Evolutionary conservation across 2,888 invertebrate genomes (phyloP).

Genomic region (Hirtodrosophila alboralis): DNA sequence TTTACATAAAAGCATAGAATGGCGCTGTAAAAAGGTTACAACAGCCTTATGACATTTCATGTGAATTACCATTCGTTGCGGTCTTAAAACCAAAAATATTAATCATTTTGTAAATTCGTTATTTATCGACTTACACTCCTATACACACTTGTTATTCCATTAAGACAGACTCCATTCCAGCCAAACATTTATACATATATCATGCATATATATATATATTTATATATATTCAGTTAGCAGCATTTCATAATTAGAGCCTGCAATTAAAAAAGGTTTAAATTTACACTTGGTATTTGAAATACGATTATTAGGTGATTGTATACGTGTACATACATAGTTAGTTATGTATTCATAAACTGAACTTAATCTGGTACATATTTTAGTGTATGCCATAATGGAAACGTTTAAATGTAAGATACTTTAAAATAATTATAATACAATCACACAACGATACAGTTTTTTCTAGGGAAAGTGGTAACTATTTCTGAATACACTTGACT

Average conservation of each 20-base stretch:
- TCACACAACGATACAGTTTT: too few relatives aligned
- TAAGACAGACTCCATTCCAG: constrained; percentile 61
- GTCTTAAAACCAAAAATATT: constrained; percentile 41
- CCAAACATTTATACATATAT: constrained; percentile 26
- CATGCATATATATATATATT: neutral
- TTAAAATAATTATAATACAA: constrained; percentile 12
- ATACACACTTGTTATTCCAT: constrained; percentile 46
- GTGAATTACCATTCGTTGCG: constrained; percentile 10
- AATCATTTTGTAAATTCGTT: constrained; percentile 36
- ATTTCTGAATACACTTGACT: too few relatives aligned
- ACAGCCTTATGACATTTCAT: constrained; percentile 54
- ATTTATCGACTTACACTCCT: constrained; percentile 16
- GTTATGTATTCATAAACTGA: constrained; percentile 8
- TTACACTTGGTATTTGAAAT: constrained; percentile 27
- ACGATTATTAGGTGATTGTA: constrained; percentile 38
- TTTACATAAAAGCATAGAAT: constrained; percentile 53
- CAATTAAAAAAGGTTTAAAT: constrained; percentile 9
- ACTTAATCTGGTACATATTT: constrained; percentile 1
- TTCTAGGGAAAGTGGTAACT: too few relatives aligned
- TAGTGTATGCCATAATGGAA: constrained; percentile 8
- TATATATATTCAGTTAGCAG: constrained; percentile 13
- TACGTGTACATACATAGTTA: neutral
- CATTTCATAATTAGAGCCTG: constrained; percentile 15
- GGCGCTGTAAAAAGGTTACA: constrained; percentile 49
- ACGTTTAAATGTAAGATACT: constrained; percentile 1